A percentile compares a stretch with the other conserved stretches of the same genome.
phyloP scores from a whole-genome alignment of 2,113 vertebrate species.

The Passerina amoena region DNA sequence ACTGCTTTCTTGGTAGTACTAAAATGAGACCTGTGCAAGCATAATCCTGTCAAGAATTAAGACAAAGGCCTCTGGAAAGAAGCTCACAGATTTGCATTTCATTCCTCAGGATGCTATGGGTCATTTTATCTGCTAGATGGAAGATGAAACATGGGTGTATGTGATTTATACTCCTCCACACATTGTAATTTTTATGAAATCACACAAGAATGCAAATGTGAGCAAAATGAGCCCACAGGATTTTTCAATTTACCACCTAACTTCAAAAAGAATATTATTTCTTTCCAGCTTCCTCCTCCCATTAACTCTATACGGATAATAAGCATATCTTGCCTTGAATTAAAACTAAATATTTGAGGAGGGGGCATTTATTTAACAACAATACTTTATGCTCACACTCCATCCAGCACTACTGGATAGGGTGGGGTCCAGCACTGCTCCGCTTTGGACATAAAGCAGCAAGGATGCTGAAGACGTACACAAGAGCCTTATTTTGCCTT shows the following conservation, averaged over 20 bases:
- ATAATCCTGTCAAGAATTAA: not conserved
- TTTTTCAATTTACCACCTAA: not conserved
- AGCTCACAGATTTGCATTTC: not conserved
- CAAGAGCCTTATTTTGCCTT: not conserved
- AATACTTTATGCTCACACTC: not conserved
- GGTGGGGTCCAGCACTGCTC: not conserved
- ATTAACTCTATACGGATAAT: fast-evolving
- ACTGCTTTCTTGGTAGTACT: not conserved
- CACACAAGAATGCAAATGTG: fast-evolving
- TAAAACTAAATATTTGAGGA: not conserved
- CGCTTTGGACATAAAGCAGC: fast-evolving
- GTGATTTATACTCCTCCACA: not conserved
- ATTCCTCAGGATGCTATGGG: not conserved
- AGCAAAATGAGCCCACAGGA: not conserved
- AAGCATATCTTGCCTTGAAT: not conserved
- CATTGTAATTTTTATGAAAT: not conserved
- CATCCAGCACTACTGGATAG: not conserved
- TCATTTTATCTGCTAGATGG: not conserved
- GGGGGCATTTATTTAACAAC: not conserved
- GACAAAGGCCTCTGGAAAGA: not conserved
- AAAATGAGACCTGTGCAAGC: not conserved
- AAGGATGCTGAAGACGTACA: not conserved
- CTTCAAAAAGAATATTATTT: not conserved
- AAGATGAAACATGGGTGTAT: not conserved
- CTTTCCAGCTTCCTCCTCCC: not conserved